phyloP scores from a whole-genome alignment of 2,888 invertebrate genomes.

The Papilio elwesi region DNA sequence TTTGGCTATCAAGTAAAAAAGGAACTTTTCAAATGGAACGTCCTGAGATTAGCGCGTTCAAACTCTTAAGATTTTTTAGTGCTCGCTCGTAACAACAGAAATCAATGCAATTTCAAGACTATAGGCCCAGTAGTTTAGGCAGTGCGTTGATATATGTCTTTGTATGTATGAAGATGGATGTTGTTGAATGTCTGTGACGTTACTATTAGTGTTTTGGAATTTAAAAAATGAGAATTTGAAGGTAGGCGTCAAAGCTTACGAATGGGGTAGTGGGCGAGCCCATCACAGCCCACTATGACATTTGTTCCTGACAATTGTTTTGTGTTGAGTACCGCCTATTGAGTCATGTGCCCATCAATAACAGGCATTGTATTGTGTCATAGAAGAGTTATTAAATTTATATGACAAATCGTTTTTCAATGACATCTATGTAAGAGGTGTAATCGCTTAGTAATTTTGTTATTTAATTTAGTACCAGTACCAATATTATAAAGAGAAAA shows the following conservation, averaged over 20 bases:
- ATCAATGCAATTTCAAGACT: no score
- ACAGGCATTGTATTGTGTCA: background rate
- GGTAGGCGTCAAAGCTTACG: constrained; percentile 6
- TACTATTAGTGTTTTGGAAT: background rate
- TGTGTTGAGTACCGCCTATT: background rate
- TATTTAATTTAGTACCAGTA: background rate
- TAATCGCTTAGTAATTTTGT: background rate
- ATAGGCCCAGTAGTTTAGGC: no score
- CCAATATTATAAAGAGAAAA: no score
- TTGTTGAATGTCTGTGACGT: background rate
- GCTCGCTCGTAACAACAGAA: no score
- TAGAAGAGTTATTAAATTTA: background rate
- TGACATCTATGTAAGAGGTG: background rate
- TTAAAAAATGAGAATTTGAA: background rate
- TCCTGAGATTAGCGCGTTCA: no score
- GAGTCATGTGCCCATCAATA: background rate
- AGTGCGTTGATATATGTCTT: no score
- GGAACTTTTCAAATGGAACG: no score
- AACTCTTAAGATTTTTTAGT: no score
- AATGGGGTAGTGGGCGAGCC: constrained; percentile 3
- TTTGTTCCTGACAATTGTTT: constrained; percentile 11
- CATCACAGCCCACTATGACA: background rate
- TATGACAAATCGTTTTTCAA: background rate
- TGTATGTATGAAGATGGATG: background rate
- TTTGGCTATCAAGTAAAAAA: no score